phyloP scores from a whole-genome alignment of 2,797 vertebrate genomes.

The Mormyrops boulengeri region DNA sequence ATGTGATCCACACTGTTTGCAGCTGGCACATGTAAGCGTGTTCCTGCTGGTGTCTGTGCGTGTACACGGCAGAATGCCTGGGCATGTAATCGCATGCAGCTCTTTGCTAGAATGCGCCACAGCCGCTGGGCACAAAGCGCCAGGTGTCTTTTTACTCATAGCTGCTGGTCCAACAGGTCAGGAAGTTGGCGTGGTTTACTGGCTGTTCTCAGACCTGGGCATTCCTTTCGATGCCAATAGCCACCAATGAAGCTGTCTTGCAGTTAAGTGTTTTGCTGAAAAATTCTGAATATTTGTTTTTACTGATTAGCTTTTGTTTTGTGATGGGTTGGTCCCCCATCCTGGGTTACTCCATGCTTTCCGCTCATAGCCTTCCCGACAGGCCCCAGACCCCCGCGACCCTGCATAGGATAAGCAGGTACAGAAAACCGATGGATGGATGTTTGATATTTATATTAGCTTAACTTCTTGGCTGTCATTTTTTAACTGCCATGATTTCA shows the following conservation, averaged over 20 bases:
- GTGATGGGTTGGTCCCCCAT: neutral
- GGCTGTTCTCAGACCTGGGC: neutral
- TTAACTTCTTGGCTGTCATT: neutral
- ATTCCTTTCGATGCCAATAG: neutral
- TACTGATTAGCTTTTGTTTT: neutral
- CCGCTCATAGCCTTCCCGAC: neutral
- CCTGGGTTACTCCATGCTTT: neutral
- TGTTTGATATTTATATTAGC: neutral
- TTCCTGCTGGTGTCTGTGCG: neutral
- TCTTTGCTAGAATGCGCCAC: neutral
- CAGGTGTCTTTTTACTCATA: neutral
- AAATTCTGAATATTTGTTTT: neutral
- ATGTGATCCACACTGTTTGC: neutral
- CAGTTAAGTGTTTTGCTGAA: neutral
- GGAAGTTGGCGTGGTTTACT: neutral
- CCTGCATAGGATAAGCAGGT: neutral
- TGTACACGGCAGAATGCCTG: neutral
- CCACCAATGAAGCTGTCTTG: neutral
- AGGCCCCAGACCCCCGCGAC: neutral
- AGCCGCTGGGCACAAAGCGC: neutral
- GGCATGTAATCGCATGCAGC: neutral
- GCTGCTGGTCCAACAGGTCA: neutral
- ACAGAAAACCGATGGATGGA: neutral
- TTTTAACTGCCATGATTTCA: neutral
- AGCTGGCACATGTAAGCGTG: neutral